These are phyloP conservation scores for Struthidea cinerea DNA, from an alignment of 2,113 vertebrate species.

Conservation along the genomic window DNA sequence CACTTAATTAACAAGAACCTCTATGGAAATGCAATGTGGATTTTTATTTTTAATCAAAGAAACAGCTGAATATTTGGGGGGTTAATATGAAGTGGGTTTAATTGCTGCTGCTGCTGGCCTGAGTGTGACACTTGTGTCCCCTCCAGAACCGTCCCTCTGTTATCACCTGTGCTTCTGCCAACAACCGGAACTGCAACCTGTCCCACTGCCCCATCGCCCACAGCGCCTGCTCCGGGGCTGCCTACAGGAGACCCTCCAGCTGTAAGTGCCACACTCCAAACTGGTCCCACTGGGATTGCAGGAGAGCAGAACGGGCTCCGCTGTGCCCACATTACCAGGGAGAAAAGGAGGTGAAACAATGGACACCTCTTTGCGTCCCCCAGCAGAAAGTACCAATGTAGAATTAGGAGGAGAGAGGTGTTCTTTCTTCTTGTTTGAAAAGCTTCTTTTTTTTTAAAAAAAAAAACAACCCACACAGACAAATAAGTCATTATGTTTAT, in stretches of 20 bases:
- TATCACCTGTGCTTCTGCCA: slow-evolving; percentile 94
- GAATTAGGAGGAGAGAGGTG: neutral
- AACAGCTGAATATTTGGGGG: neutral
- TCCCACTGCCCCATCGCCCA: slow-evolving; percentile 92
- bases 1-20: neutral
- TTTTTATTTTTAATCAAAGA: neutral
- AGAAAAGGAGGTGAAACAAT: neutral
- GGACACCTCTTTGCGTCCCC: neutral
- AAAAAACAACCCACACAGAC: neutral
- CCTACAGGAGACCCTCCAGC: slow-evolving; percentile 85
- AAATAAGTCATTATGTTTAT: neutral
- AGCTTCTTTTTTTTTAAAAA: neutral
- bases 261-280: slow-evolving; percentile 69
- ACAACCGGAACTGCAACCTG: slow-evolving; percentile 94
- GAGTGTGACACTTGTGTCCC: neutral
- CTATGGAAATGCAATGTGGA: neutral
- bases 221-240: slow-evolving; percentile 78
- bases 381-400: neutral
- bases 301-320: rapidly evolving
- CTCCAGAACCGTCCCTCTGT: slow-evolving; percentile 93
- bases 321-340: neutral
- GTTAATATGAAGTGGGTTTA: neutral
- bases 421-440: neutral
- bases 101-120: neutral
- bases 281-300: neutral